Conservation (phyloP, 2,113 vertebrate genomes). For the Casuarius casuarius region DNA sequence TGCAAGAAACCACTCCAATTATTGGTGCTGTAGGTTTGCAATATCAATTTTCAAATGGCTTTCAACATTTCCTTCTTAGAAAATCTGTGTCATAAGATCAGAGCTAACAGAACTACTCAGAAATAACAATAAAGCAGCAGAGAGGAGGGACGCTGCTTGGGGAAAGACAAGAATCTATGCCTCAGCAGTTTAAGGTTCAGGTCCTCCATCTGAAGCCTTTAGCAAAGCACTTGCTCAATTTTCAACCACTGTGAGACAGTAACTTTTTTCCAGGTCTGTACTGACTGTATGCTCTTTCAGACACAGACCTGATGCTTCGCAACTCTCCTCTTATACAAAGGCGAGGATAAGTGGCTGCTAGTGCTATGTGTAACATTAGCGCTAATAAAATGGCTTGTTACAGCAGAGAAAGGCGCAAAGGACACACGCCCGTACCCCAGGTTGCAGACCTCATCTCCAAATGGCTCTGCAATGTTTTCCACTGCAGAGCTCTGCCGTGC, state of each 20-base stretch:
- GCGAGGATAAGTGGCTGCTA: neutral
- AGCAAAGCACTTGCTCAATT: neutral
- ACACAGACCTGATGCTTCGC: neutral
- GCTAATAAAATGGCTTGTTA: neutral
- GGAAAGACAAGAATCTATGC: neutral
- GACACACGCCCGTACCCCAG: rapidly evolving
- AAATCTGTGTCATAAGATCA: neutral
- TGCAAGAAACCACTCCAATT: neutral
- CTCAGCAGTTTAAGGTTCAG: neutral
- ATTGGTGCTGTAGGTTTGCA: neutral
- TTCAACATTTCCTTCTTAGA: neutral
- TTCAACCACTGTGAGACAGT: neutral
- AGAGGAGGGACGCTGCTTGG: neutral
- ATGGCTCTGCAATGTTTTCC: neutral
- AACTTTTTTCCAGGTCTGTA: neutral
- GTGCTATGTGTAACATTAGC: neutral
- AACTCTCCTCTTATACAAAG: neutral
- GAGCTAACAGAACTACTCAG: neutral
- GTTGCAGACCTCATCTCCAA: neutral
- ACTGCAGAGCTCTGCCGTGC: neutral
- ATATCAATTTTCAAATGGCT: neutral
- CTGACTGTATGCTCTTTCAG: neutral
- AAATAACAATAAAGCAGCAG: neutral
- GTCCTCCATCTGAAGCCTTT: neutral
- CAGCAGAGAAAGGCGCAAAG: neutral